Evolutionary conservation across 2,888 invertebrate species (phyloP).

Genomic region (Hololepta plana): DNA sequence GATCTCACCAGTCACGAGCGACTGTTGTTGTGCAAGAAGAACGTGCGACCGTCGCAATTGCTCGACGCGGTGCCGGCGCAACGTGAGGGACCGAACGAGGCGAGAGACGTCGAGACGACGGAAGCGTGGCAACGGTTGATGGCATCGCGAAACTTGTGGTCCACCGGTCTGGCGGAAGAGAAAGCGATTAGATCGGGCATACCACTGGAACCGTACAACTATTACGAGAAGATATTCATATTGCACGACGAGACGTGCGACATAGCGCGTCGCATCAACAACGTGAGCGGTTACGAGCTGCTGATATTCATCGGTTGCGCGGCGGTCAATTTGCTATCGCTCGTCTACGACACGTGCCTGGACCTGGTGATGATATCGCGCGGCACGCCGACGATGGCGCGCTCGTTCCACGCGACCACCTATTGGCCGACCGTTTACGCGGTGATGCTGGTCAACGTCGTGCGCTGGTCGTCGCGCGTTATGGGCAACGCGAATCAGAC

Average conservation of each 20-base stretch:
- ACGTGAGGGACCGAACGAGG: too few species aligned
- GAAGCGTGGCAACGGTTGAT: too few species aligned
- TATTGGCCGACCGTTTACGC: slow-evolving; percentile 7
- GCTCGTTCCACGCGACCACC: slow-evolving; percentile 6
- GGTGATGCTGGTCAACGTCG: slow-evolving; percentile 5
- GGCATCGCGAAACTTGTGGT: too few species aligned
- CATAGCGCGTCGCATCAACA: slow-evolving; percentile 4
- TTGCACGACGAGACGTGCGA: slow-evolving; percentile 7
- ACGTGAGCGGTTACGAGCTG: slow-evolving; percentile 6
- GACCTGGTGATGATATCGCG: slow-evolving; percentile 6
- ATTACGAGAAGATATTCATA: slow-evolving; percentile 6
- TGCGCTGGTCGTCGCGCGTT: slow-evolving; percentile 5
- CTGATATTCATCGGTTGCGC: slow-evolving; percentile 6
- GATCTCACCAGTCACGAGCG: too few species aligned
- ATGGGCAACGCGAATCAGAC: slow-evolving; percentile 7
- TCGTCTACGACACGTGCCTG: slow-evolving; percentile 8
- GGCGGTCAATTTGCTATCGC: slow-evolving; percentile 7
- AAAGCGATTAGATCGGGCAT: too few species aligned
- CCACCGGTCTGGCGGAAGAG: too few species aligned
- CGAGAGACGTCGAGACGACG: too few species aligned
- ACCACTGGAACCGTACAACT: too few species aligned
- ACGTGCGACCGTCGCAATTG: too few species aligned
- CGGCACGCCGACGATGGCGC: slow-evolving; percentile 4
- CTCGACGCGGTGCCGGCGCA: too few species aligned
- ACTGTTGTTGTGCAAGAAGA: too few species aligned